These are phyloP conservation scores for Macrosoma leucophasiata DNA, from an alignment of 2,888 invertebrate genomes.

Conservation along the genomic window DNA sequence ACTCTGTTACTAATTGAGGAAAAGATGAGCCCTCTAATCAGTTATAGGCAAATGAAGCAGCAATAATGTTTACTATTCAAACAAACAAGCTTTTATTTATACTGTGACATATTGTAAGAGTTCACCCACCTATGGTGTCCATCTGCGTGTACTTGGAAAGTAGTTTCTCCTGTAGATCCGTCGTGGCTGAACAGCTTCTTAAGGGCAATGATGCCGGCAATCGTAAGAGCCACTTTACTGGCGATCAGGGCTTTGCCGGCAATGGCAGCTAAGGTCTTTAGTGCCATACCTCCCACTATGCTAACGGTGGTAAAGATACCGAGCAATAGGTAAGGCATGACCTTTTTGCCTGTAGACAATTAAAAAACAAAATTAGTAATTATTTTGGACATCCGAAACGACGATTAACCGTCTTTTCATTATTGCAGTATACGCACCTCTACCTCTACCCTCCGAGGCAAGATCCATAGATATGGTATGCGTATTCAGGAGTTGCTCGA, in stretches of 20 bases:
- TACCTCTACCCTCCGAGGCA: constrained; percentile 67
- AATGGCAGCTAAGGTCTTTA: constrained; percentile 81
- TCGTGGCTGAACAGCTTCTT: constrained; percentile 84
- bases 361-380: constrained; percentile 16
- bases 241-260: constrained; percentile 83
- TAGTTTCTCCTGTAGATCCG: constrained; percentile 75
- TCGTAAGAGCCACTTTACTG: constrained; percentile 83
- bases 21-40: no score
- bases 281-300: constrained; percentile 80
- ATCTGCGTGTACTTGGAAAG: constrained; percentile 81
- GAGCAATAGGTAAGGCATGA: constrained; percentile 75
- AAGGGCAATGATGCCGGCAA: constrained; percentile 81
- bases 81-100: not conserved
- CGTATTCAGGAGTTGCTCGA: constrained; percentile 78
- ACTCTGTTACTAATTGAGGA: no score
- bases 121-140: constrained; percentile 76
- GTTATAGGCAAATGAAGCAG: no score
- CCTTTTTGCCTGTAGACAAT: constrained; percentile 65
- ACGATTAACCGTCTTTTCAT: no score
- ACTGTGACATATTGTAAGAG: not conserved
- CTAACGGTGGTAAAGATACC: constrained; percentile 79
- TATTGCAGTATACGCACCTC: constrained; percentile 44
- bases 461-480: constrained; percentile 80
- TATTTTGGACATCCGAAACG: no score
- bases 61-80: no score